These are phyloP conservation scores for Monoplex corrugatus DNA, from an alignment of 2,888 invertebrate species.

Conservation along the genomic window DNA sequence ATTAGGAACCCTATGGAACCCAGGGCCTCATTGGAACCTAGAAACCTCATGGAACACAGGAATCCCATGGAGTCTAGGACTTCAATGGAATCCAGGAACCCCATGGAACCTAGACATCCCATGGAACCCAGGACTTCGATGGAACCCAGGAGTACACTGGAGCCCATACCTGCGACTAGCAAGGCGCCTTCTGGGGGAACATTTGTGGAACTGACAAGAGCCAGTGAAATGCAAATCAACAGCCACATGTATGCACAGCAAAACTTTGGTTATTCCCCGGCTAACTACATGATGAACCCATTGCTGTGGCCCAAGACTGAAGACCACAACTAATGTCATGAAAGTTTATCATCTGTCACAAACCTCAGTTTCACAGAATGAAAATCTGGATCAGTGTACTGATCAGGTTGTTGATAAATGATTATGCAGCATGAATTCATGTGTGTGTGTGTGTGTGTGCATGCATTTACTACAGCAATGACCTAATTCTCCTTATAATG, in stretches of 20 bases:
- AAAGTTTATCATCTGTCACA: too few relatives aligned
- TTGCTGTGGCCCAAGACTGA: slow-evolving; percentile 16
- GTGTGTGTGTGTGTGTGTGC: not conserved
- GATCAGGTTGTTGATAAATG: too few relatives aligned
- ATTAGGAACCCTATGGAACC: not conserved
- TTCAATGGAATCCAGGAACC: not conserved
- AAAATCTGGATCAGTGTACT: too few relatives aligned
- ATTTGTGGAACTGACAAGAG: not conserved
- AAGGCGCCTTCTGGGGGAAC: not conserved
- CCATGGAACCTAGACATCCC: not conserved
- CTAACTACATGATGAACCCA: slow-evolving; percentile 27
- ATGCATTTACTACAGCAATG: too few relatives aligned
- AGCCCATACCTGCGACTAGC: not conserved
- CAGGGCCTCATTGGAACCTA: not conserved
- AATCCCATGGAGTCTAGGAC: not conserved
- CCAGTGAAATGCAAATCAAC: not conserved
- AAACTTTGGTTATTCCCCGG: slow-evolving; percentile 14
- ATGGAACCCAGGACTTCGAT: not conserved
- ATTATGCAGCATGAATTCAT: too few relatives aligned
- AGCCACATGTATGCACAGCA: slow-evolving; percentile 10
- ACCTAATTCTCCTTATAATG: too few relatives aligned
- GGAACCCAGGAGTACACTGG: not conserved
- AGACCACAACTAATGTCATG: too few relatives aligned
- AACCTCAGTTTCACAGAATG: too few relatives aligned
- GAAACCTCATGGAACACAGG: not conserved